These are phyloP conservation scores for Eulemur rufifrons DNA, from an alignment of 2,113 vertebrate genomes.

Conservation along the genomic window DNA sequence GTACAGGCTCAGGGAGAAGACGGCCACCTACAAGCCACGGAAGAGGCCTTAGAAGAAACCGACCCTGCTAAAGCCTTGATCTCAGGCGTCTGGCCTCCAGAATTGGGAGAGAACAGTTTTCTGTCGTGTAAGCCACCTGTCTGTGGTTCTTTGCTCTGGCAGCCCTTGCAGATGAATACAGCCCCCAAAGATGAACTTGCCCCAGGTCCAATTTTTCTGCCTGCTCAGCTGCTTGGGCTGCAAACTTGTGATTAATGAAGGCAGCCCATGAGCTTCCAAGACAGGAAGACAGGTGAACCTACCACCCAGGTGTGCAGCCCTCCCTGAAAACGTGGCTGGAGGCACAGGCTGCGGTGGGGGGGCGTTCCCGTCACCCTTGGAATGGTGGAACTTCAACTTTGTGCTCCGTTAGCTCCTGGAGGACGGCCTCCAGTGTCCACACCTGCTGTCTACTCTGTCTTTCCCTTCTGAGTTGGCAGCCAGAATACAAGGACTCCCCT, in stretches of 20 bases:
- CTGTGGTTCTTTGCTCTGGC: not conserved
- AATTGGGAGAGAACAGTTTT: not conserved
- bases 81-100: not conserved
- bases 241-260: not conserved
- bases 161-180: not conserved
- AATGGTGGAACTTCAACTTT: not conserved
- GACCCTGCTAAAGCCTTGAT: not conserved
- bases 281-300: not conserved
- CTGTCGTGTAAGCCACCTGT: not conserved
- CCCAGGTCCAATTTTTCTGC: not conserved
- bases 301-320: not conserved
- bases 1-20: not conserved
- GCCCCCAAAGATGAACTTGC: not conserved
- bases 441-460: conserved; percentile 44
- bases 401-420: conserved; percentile 53
- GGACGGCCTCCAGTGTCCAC: not conserved
- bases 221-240: not conserved
- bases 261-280: not conserved
- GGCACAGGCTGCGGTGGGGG: not conserved
- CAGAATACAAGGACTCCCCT: not conserved
- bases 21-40: not conserved
- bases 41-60: not conserved
- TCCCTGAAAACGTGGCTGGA: not conserved
- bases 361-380: not conserved
- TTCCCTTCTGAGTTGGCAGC: not conserved